Base-by-base conservation (phyloP, 2,113 vertebrate species). In the Ictalurus furcatus region DNA sequence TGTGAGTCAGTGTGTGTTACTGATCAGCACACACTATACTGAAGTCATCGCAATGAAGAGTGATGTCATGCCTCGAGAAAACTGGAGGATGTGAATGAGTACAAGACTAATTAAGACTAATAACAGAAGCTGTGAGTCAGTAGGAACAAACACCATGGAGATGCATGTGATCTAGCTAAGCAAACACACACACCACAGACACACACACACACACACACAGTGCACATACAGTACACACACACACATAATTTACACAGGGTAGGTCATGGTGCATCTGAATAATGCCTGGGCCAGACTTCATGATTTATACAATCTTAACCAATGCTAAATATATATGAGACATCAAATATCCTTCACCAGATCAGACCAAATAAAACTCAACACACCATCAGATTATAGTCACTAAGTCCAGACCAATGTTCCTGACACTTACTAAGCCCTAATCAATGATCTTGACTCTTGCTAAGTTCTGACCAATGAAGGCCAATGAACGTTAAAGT, bases 121-220 rank as follows among this genome's bases (percentile, higher is more conserved):
- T 56, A 74, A 59, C 69, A 40, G 12, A 17, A 30, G n/a, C 67
- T 34, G 54, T 56, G 58, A 84, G 82, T 59, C 81, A 84, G 12
- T 84, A 83, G 56, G 19, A 74, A 74, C 71, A 37, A 61, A 59
- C n/a, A 63, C 58, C 76, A 79, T 79, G 76, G 76, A n/a, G 40
- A 79, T 7, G 25, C 76, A 79, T 79, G 76, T 79, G 76, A 52
- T 79, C 76, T 28, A 1, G 14, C 12, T 28, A 79, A 28, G 12
- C 44, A 84, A 58, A 84, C 21, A 84, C n/a, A 83, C 80, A 59
- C 80, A 59, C n/a, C 80, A 59, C 80, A 59, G 17, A 83, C 80
- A 59, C 80, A 59, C 30, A 82, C 48, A 48, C 48, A 48, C 48
- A 48, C 48, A 8, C n/a, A 82, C 80, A 59, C 80, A 59, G 69